A percentile compares a stretch with the other conserved stretches of the same genome.
Evolutionary conservation across 92 coral and sea anemone genomes (phyloP).

Genomic region (Meandrina meandrites): DNA sequence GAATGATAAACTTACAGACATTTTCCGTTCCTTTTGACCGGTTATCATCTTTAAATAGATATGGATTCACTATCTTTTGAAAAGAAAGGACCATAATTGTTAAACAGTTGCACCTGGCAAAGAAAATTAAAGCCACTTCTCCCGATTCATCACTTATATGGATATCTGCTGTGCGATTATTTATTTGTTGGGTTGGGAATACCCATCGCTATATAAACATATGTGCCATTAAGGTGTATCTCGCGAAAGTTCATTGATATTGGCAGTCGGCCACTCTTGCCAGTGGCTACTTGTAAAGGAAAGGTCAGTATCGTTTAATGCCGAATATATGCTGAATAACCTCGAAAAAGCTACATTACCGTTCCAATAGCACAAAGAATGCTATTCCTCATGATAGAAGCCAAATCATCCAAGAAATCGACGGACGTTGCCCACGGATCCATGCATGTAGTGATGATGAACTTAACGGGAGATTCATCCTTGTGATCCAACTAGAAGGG

Average conservation of each 20-base stretch:
- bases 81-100: too few species aligned
- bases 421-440: slow-evolving; percentile 50
- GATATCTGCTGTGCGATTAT: too few species aligned
- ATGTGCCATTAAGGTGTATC: too few species aligned
- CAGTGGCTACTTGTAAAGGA: neutral
- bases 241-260: too few species aligned
- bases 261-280: too few species aligned
- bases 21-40: neutral
- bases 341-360: neutral
- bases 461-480: slow-evolving; percentile 30
- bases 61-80: neutral
- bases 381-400: slow-evolving; percentile 39
- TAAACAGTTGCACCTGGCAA: too few species aligned
- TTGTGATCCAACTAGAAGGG: slow-evolving; percentile 19
- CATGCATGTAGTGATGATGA: slow-evolving; percentile 52
- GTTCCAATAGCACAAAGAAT: slow-evolving; percentile 49
- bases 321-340: neutral
- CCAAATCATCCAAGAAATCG: slow-evolving; percentile 24
- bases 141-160: too few species aligned
- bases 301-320: neutral
- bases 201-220: too few species aligned
- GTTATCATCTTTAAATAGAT: neutral
- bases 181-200: too few species aligned
- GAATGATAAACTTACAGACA: neutral
- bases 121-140: too few species aligned